Conservation (phyloP, 2,888 invertebrate species). For the Cephus spinipes region DNA sequence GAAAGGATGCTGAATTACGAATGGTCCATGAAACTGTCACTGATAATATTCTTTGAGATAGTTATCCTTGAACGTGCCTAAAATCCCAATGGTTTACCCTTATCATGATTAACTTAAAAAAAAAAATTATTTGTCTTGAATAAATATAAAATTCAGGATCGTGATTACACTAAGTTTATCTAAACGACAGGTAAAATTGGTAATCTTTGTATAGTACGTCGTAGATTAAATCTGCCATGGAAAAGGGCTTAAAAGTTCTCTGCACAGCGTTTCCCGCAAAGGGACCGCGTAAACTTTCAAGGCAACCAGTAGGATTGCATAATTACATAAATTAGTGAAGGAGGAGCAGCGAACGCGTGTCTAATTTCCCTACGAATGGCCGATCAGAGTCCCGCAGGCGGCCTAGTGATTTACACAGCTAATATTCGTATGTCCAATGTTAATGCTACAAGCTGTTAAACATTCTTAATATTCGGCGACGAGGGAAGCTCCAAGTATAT, state of each 20-base stretch:
- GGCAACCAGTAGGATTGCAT: conserved; percentile 37
- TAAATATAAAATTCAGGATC: neutral
- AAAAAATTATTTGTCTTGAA: neutral
- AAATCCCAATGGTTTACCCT: neutral
- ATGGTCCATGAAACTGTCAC: neutral
- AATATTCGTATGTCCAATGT: conserved; percentile 45
- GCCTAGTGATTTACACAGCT: conserved; percentile 55
- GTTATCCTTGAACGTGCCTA: neutral
- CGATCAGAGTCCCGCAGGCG: conserved; percentile 49
- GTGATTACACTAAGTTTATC: neutral
- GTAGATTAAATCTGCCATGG: neutral
- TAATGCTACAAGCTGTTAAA: conserved; percentile 53
- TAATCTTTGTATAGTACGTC: neutral
- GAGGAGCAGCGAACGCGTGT: conserved; percentile 47
- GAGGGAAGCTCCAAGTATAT: conserved; percentile 10
- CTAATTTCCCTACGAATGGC: conserved; percentile 60
- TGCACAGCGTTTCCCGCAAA: conserved; percentile 3
- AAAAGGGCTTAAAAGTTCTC: neutral
- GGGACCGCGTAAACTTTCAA: conserved; percentile 29
- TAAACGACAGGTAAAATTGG: neutral
- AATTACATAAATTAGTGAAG: conserved; percentile 55
- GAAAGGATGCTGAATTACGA: neutral
- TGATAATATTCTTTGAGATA: neutral
- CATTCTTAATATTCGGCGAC: conserved; percentile 45
- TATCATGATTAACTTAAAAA: neutral